phyloP scores from a whole-genome alignment of 2,113 vertebrate species.

The Hirundichthys speculiger region DNA sequence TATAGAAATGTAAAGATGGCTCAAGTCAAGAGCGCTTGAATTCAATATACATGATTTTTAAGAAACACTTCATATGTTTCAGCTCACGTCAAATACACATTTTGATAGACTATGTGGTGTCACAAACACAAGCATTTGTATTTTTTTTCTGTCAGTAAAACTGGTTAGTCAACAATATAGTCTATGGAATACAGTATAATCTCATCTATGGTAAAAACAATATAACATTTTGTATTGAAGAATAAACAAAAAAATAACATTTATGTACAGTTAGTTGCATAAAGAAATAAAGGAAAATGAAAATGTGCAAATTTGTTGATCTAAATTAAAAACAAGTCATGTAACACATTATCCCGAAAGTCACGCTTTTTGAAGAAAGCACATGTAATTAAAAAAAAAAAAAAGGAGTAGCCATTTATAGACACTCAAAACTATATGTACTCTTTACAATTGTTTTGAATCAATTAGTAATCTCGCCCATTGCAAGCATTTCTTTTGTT shows the following conservation, averaged over 20 bases:
- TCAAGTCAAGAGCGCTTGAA: conserved; percentile 30
- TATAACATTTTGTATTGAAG: background rate
- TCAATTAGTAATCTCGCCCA: conserved; percentile 12
- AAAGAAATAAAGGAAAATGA: conserved; percentile 27
- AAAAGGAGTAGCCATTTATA: conserved; percentile 29
- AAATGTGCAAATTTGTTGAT: conserved; percentile 50
- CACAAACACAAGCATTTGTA: background rate
- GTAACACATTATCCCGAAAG: conserved; percentile 57
- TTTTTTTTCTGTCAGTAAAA: background rate
- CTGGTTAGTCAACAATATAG: conserved; percentile 22
- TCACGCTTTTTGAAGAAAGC: conserved; percentile 25
- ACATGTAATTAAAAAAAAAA: conserved; percentile 43
- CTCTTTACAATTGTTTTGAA: conserved; percentile 7
- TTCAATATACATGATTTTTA: conserved; percentile 20
- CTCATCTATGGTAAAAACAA: conserved; percentile 15
- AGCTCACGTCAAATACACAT: conserved; percentile 29
- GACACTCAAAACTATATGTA: conserved; percentile 34
- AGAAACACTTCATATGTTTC: conserved; percentile 13
- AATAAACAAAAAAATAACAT: conserved; percentile 17
- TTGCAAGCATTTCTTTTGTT: background rate
- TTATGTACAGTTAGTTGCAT: conserved; percentile 45
- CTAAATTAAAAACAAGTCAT: conserved; percentile 35
- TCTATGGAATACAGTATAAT: conserved; percentile 7
- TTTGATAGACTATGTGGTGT: conserved; percentile 5
- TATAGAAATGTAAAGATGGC: conserved; percentile 26